Evolutionary conservation across 2,113 vertebrate species (phyloP), one percentile per base, ranked within the genome.

Genomic region (Felis chaus): DNA sequence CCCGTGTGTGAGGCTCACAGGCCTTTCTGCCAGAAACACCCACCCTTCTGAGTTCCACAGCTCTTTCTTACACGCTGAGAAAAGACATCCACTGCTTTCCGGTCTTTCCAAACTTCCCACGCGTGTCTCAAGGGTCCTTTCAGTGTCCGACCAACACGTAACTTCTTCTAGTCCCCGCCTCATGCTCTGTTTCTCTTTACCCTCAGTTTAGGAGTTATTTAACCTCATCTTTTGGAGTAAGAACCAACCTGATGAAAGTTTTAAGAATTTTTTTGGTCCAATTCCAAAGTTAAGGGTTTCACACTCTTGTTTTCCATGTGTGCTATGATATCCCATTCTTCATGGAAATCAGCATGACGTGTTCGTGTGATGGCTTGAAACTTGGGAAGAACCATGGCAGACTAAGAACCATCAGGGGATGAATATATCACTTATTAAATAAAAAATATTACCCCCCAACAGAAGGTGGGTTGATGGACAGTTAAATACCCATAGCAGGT

Each of bases 41-140:
- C 41, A 39, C 1, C 41, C 10, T 7, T 3, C 13, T 41, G 2
- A n/a, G 7, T 76, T 4, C 31, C 5, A 4, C 15, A 0, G 0
- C n/a, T 21, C 57, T 33, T 18, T n/a, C 76, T 27, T 16, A 7
- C 53, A 4, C 0, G 41, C 29, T 8, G 50, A 65, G 68, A 31
- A 33, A 27, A 84, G 27, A 45, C 0, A 14, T 0, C 33, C 27
- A 7, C 21, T 3, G 12, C 27, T 9, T 21, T n/a, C 41, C 19
- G 66, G n/a, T 41, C 45, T 50, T 45, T 4, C 29, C 18, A 29
- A 50, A 48, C 5, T 50, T n/a, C 66, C 50, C 82, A 16, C 55
- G 12, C 0, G 3, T 15, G 6, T 48, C 50, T 39, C 41, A n/a
- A 23, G 29, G 12, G 15, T n/a, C 25, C 19, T 86, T 12, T 21